Conservation (phyloP, 2,113 vertebrate species). For the Cisticola juncidis region DNA sequence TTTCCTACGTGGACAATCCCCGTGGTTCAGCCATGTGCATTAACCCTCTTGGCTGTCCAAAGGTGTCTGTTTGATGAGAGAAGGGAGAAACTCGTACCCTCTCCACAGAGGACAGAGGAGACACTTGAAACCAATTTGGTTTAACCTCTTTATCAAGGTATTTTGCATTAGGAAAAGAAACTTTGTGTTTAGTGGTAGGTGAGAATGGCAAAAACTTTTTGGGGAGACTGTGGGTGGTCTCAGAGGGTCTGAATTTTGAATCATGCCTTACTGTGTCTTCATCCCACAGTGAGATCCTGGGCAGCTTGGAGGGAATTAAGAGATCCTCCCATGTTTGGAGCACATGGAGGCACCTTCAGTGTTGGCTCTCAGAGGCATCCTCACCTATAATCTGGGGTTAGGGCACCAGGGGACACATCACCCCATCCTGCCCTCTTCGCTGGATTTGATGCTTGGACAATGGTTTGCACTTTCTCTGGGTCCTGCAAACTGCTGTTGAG, state of each 20-base stretch:
- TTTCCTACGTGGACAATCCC: fast-evolving
- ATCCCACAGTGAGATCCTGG: fast-evolving
- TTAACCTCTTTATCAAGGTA: background rate
- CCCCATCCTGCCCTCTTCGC: background rate
- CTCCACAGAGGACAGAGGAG: background rate
- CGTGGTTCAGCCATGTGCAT: background rate
- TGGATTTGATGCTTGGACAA: background rate
- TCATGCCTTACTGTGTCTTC: background rate
- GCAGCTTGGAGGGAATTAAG: background rate
- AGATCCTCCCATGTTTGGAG: background rate
- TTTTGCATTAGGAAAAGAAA: background rate
- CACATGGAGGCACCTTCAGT: background rate
- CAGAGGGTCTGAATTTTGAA: fast-evolving
- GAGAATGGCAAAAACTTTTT: background rate
- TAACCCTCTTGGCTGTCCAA: background rate
- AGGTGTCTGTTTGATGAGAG: background rate
- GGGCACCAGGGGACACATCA: fast-evolving
- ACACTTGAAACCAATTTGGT: background rate
- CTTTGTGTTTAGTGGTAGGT: background rate
- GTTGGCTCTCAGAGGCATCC: background rate
- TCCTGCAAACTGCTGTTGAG: background rate
- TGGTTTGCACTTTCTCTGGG: background rate
- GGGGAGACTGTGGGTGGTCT: background rate
- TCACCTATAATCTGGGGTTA: background rate
- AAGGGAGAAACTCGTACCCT: background rate